phyloP scores from a whole-genome alignment of 2,797 vertebrate species.

The Sternotherus odoratus region DNA sequence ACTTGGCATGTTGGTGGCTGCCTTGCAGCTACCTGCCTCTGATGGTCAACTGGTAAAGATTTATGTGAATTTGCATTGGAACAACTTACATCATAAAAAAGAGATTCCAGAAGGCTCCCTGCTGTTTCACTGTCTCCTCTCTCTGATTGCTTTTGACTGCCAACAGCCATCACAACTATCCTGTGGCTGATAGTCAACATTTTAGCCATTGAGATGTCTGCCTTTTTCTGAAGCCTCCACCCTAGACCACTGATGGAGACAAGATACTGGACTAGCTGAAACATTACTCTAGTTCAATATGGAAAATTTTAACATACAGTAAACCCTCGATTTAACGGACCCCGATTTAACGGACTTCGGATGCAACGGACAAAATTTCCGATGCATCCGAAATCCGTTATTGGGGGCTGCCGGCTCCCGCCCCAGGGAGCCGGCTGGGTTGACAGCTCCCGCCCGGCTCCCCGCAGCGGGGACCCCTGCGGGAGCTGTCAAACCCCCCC shows the following conservation, averaged over 20 bases:
- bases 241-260: rapidly evolving
- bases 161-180: background rate
- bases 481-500: too few relatives aligned
- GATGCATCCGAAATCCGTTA: too few relatives aligned
- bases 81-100: background rate
- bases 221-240: background rate
- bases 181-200: background rate
- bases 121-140: background rate
- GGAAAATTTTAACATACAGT: background rate
- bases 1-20: background rate
- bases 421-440: too few relatives aligned
- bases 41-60: background rate
- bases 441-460: too few relatives aligned
- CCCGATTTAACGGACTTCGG: too few relatives aligned
- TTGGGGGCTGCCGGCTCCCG: too few relatives aligned
- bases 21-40: background rate
- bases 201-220: background rate
- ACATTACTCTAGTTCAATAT: background rate
- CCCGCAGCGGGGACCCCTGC: too few relatives aligned
- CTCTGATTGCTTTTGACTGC: background rate
- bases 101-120: background rate
- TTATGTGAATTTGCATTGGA: background rate
- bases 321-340: too few relatives aligned
- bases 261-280: background rate
- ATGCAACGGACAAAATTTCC: too few relatives aligned